These are phyloP conservation scores for Theocolax elegans DNA, from an alignment of 1,140 invertebrate genomes.

Conservation along the genomic window DNA sequence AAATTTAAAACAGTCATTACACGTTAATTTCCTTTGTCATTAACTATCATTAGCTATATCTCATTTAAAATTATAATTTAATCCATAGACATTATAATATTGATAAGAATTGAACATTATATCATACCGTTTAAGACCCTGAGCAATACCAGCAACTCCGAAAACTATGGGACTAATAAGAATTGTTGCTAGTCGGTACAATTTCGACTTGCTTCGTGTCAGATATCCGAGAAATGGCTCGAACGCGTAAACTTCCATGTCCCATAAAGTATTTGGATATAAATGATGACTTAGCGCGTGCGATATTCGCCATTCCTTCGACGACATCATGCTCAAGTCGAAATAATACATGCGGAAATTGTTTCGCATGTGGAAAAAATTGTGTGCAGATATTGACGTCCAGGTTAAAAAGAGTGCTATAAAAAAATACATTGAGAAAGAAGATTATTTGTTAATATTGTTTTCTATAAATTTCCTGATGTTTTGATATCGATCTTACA, in stretches of 20 bases:
- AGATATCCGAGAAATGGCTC: conserved; percentile 80
- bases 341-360: conserved; percentile 87
- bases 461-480: no score
- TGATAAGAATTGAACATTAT: background rate
- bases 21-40: no score
- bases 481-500: no score
- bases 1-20: no score
- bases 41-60: no score
- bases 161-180: conserved; percentile 69
- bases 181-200: conserved; percentile 43
- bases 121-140: conserved; percentile 66
- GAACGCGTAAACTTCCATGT: conserved; percentile 77
- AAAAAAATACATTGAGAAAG: background rate
- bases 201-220: conserved; percentile 66
- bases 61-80: no score
- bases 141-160: conserved; percentile 57
- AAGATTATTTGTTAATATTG: no score
- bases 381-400: conserved; percentile 75
- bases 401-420: conserved; percentile 67
- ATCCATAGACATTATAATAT: no score
- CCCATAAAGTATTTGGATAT: conserved; percentile 82
- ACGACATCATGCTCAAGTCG: conserved; percentile 75
- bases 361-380: conserved; percentile 84
- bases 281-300: conserved; percentile 85
- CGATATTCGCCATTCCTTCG: conserved; percentile 80